These are phyloP conservation scores for Lycaena phlaeas DNA, from an alignment of 2,888 invertebrate genomes.

Conservation along the genomic window DNA sequence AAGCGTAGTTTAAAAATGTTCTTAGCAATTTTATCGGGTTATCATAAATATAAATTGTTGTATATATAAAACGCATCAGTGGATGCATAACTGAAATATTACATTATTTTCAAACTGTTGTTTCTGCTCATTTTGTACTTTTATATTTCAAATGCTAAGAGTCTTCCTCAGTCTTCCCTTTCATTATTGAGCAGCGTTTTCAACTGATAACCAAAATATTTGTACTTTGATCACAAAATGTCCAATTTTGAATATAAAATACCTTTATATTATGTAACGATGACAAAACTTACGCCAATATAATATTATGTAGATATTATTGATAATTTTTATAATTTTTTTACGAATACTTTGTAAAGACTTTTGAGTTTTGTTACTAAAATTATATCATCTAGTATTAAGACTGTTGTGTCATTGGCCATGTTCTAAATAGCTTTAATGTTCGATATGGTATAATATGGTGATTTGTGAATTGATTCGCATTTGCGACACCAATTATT, in stretches of 20 bases:
- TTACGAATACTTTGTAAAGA: background rate
- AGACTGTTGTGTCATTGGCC: conserved; percentile 46
- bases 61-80: conserved; percentile 39
- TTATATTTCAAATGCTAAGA: conserved; percentile 42
- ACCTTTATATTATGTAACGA: background rate
- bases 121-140: conserved; percentile 63
- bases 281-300: background rate
- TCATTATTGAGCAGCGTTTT: conserved; percentile 7
- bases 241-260: background rate
- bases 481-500: conserved; percentile 37
- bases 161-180: conserved; percentile 66
- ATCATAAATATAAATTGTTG: conserved; percentile 32
- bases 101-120: conserved; percentile 25
- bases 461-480: conserved; percentile 32
- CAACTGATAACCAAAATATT: conserved; percentile 2
- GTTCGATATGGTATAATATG: conserved; percentile 54
- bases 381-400: conserved; percentile 2
- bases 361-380: conserved; percentile 5
- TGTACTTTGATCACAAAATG: conserved; percentile 6
- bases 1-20: conserved; percentile 29
- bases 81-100: conserved; percentile 25
- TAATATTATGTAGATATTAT: conserved; percentile 2
- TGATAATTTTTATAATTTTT: too few species aligned
- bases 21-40: conserved; percentile 22
- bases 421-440: conserved; percentile 65